Evolutionary conservation across 2,797 vertebrate genomes (phyloP), one percentile per base, ranked within the genome.

Genomic region (Malurus splendens): DNA sequence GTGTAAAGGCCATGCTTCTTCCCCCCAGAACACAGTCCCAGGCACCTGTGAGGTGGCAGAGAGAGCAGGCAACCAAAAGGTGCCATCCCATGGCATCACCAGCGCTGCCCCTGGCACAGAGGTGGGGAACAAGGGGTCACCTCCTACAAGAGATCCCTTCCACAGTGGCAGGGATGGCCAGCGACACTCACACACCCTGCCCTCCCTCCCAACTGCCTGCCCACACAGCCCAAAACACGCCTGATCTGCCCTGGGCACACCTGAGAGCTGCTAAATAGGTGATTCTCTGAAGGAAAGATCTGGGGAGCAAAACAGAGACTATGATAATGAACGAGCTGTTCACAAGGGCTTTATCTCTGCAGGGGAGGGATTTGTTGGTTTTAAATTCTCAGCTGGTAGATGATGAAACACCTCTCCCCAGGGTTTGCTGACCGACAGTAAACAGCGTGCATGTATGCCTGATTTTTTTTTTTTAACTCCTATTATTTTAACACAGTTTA

Each of bases 281-380:
- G 67, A 80, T 44, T 85, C 85, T 73, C 76, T 45, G 52, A 87
- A 87, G 60, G 59, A 32, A 89, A 64, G 64, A 84, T 14, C 47
- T 52, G 25, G 47, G 85, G 51, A 91, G 72, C 59, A 90, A 90
- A 94, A 73, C 52, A 94, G 75, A 73, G 39, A 12, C 89, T 28
- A 57, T 32, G 67, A 85, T 92, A 94, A 95, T 76, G 68, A 96
- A 77, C 51, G 54, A 92, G 79, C 48, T 59, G 41, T 12, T 94
- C 90, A 39, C 86, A 66, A 87, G 65, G 81, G 91, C 55, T 92
- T 94, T 74, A 87, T 75, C 84, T 95, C 92, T 8, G 0, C 78
- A 82, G 74, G 52, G 71, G 68, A 93, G 42, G 81, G 72, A 94
- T 91, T 81, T 87, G 87, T 61, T 68, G 24, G 50, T 61, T 94